Conservation (phyloP, 2,888 invertebrate species). For the Belgica antarctica region DNA sequence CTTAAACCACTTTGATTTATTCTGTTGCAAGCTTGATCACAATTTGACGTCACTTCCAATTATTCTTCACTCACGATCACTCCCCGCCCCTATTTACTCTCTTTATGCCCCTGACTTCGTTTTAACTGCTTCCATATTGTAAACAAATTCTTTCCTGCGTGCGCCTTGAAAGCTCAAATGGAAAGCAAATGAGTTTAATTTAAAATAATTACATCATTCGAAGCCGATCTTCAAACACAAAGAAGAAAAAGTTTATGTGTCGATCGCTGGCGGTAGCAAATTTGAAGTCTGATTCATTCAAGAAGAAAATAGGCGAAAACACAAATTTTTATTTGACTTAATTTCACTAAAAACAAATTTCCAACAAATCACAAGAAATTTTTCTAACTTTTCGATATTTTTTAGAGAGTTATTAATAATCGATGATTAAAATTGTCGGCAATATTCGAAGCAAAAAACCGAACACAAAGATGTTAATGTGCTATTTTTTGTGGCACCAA, state of each 20-base stretch:
- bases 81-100: too few relatives aligned
- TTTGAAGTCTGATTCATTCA: not conserved
- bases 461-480: slow-evolving; percentile 5
- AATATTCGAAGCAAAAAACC: not conserved
- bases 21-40: too few relatives aligned
- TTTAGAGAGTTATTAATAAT: slow-evolving; percentile 10
- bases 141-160: slow-evolving; percentile 24
- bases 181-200: slow-evolving; percentile 3
- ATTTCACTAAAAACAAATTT: too few relatives aligned
- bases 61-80: too few relatives aligned
- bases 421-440: slow-evolving; percentile 19
- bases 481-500: not conserved
- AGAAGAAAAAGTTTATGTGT: not conserved
- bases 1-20: too few relatives aligned
- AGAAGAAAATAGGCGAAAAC: not conserved
- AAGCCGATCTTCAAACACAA: not conserved
- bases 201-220: slow-evolving; percentile 41
- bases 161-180: slow-evolving; percentile 2
- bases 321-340: too few relatives aligned
- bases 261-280: not conserved
- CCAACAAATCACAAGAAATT: too few relatives aligned
- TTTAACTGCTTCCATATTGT: slow-evolving; percentile 20
- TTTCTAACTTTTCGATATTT: not conserved
- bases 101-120: not conserved
- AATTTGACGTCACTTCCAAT: too few relatives aligned